phyloP scores from a whole-genome alignment of 2,888 invertebrate genomes.

The Pyralis farinalis region DNA sequence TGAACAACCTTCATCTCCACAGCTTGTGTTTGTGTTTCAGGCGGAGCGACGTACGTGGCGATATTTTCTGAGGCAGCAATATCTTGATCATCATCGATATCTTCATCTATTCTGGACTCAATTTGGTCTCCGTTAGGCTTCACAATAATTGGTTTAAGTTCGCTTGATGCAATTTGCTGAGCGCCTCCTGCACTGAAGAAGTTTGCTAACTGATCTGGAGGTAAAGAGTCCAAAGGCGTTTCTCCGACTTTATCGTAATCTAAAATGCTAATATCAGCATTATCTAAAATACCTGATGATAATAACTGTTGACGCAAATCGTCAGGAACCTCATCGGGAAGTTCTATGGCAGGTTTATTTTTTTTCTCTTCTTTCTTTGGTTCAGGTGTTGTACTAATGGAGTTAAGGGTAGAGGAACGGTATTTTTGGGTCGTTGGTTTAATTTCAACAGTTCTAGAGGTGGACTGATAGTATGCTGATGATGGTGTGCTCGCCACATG shows the following conservation, averaged over 20 bases:
- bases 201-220: conserved; percentile 92
- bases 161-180: conserved; percentile 86
- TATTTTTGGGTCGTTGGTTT: conserved; percentile 76
- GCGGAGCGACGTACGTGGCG: conserved; percentile 51
- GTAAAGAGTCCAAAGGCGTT: conserved; percentile 89
- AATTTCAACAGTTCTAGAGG: conserved; percentile 68
- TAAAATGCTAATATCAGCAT: conserved; percentile 92
- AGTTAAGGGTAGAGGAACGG: conserved; percentile 68
- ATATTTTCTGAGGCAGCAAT: conserved; percentile 80
- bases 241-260: conserved; percentile 95
- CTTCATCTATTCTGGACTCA: conserved; percentile 67
- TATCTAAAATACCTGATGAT: conserved; percentile 91
- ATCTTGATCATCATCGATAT: conserved; percentile 75
- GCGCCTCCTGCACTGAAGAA: conserved; percentile 92
- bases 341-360: conserved; percentile 74
- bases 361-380: conserved; percentile 78
- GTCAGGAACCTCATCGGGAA: conserved; percentile 94
- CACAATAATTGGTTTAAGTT: conserved; percentile 84
- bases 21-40: conserved; percentile 68
- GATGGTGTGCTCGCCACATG: conserved; percentile 51
- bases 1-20: conserved; percentile 93
- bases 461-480: conserved; percentile 62
- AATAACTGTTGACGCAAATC: conserved; percentile 91
- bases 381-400: conserved; percentile 63
- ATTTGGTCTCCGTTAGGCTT: conserved; percentile 83